Evolutionary conservation across 2,113 vertebrate genomes (phyloP).

Genomic region (Oxygymnocypris stewartii): DNA sequence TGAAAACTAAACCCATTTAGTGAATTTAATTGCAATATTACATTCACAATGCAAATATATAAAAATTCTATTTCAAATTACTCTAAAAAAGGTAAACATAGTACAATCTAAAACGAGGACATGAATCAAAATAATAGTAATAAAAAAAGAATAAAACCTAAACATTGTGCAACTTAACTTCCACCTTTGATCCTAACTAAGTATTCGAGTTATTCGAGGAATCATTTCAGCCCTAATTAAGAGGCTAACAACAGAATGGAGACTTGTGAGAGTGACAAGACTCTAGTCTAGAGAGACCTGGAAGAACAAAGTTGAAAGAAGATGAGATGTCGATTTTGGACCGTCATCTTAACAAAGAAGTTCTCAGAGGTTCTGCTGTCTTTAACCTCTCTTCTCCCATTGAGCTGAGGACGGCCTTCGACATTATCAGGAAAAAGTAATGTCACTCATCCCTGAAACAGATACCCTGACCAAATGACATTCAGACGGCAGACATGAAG

Average conservation of each 20-base stretch:
- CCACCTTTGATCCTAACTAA: too few species aligned
- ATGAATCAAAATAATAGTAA: too few species aligned
- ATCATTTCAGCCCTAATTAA: too few species aligned
- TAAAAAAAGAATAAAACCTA: too few species aligned
- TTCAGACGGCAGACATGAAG: neutral
- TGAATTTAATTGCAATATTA: too few species aligned
- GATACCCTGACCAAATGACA: constrained; percentile 52
- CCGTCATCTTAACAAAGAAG: constrained; percentile 17
- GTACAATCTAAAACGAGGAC: too few species aligned
- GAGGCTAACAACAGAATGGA: neutral
- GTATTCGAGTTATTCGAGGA: too few species aligned
- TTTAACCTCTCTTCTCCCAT: constrained; percentile 10
- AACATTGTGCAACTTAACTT: too few species aligned
- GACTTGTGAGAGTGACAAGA: neutral
- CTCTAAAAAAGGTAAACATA: too few species aligned
- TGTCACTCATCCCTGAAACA: constrained; percentile 59
- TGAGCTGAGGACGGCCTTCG: constrained; percentile 50
- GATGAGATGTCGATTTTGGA: neutral
- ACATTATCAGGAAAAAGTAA: constrained; percentile 71
- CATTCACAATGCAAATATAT: too few species aligned
- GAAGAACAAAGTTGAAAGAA: constrained; percentile 6
- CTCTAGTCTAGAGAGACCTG: neutral
- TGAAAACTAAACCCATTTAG: too few species aligned
- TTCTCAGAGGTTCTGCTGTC: constrained; percentile 24
- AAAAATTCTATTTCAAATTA: too few species aligned